Percentiles rank a stretch among this genome's conserved stretches.
Conservation (phyloP, 2,888 invertebrate species). For the Anarsia innoxiella region DNA sequence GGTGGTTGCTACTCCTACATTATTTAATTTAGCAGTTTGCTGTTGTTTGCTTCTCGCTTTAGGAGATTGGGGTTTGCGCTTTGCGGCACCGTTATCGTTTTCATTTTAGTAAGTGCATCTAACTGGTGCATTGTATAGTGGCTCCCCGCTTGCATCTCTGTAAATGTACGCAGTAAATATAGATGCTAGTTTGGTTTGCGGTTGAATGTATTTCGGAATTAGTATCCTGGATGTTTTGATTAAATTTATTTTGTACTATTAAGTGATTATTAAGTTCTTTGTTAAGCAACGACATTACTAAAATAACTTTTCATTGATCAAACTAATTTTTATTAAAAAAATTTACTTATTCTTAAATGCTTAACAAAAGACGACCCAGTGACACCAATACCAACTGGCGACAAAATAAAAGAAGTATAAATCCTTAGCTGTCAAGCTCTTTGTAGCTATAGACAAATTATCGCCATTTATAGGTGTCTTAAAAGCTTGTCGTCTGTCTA, state of each 20-base stretch:
- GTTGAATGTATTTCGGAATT: too few species aligned
- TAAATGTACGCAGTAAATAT: constrained; percentile 33
- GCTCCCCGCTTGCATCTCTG: constrained; percentile 4
- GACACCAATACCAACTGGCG: too few species aligned
- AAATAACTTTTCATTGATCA: too few species aligned
- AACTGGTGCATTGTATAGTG: constrained; percentile 22
- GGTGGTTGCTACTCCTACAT: constrained; percentile 4
- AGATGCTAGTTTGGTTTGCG: constrained; percentile 22
- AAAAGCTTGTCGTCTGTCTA: not conserved
- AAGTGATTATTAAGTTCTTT: too few species aligned
- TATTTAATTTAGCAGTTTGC: constrained; percentile 13
- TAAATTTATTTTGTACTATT: too few species aligned
- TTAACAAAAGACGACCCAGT: too few species aligned
- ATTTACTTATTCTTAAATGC: too few species aligned
- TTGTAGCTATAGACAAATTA: not conserved
- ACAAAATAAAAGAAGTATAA: too few species aligned
- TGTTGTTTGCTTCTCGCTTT: constrained; percentile 13
- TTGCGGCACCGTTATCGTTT: constrained; percentile 44
- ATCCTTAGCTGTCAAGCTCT: too few species aligned
- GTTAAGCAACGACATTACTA: too few species aligned
- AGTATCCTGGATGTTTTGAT: too few species aligned
- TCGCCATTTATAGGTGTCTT: not conserved
- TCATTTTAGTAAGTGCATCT: constrained; percentile 48
- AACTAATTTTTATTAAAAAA: too few species aligned
- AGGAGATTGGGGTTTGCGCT: constrained; percentile 26